Conservation (phyloP, 23 tunicate genomes). For the Corella eumyota region DNA sequence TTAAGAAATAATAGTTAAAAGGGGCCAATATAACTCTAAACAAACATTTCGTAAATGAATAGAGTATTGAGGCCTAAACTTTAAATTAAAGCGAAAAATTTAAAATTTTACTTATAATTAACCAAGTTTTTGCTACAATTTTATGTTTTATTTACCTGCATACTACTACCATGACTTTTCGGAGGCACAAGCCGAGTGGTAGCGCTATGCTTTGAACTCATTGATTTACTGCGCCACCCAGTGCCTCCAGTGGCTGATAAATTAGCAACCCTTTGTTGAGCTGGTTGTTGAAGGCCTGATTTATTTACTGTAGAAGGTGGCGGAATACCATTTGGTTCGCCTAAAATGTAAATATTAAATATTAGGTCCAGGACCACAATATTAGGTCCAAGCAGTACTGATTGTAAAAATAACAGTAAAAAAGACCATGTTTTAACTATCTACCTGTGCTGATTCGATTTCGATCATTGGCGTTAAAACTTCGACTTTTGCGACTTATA, state of each 20-base stretch:
- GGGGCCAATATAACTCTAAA: too few species aligned
- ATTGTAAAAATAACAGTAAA: not conserved
- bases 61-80: too few species aligned
- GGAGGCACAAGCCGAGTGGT: slow-evolving; percentile 37
- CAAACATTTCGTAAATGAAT: too few species aligned
- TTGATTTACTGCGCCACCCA: slow-evolving; percentile 76
- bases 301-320: not conserved
- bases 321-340: too few species aligned
- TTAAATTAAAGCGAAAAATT: too few species aligned
- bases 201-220: slow-evolving; percentile 81
- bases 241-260: not conserved
- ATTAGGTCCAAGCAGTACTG: not conserved
- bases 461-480: slow-evolving; percentile 75
- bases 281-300: not conserved
- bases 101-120: too few species aligned
- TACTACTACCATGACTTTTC: slow-evolving; percentile 8
- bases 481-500: slow-evolving; percentile 53
- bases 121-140: too few species aligned
- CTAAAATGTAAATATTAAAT: not conserved
- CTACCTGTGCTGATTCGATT: slow-evolving; percentile 38
- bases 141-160: too few species aligned
- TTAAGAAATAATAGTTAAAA: too few species aligned
- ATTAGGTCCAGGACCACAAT: not conserved
- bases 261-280: not conserved
- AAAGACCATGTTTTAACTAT: not conserved